Evolutionary conservation across 2,797 vertebrate species (phyloP).

Genomic region (Malurus leucopterus): DNA sequence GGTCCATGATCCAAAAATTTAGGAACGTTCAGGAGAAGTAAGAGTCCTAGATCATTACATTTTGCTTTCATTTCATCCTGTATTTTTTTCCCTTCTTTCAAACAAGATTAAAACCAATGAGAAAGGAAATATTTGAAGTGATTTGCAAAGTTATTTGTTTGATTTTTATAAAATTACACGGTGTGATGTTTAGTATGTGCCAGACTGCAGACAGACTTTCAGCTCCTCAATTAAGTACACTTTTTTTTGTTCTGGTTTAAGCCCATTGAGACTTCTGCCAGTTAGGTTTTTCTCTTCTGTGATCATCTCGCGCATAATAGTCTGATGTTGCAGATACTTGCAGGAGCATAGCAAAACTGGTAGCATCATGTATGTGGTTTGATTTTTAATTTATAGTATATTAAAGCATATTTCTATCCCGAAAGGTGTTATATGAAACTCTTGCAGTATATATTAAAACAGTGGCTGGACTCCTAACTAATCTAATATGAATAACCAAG

Average conservation of each 20-base stretch:
- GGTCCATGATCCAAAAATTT: slow-evolving; percentile 9
- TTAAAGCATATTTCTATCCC: slow-evolving; percentile 31
- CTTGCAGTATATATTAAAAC: slow-evolving; percentile 8
- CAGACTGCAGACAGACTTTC: slow-evolving; percentile 40
- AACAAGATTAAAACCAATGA: slow-evolving; percentile 32
- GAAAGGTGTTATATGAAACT: slow-evolving; percentile 1
- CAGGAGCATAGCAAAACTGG: slow-evolving; percentile 45
- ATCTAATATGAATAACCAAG: slow-evolving; percentile 27
- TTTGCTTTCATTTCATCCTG: slow-evolving; percentile 37
- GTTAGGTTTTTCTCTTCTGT: slow-evolving; percentile 52
- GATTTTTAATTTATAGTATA: slow-evolving; percentile 53
- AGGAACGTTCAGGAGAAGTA: neutral
- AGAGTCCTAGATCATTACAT: neutral
- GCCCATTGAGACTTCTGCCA: slow-evolving; percentile 39
- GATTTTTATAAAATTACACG: slow-evolving; percentile 44
- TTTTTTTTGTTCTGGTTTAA: slow-evolving; percentile 60
- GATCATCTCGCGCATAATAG: slow-evolving; percentile 29
- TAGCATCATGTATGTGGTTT: slow-evolving; percentile 60
- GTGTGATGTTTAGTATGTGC: slow-evolving; percentile 6
- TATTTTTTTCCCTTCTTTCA: slow-evolving; percentile 21
- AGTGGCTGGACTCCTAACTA: neutral
- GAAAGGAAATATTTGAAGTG: slow-evolving; percentile 24
- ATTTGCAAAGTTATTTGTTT: slow-evolving; percentile 52
- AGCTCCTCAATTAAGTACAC: slow-evolving; percentile 38
- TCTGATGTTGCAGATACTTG: slow-evolving; percentile 55